Evolutionary conservation across 2,888 invertebrate genomes (phyloP), one percentile per base, ranked within the genome.

Genomic region (Sinopyrophorus schimmeli): DNA sequence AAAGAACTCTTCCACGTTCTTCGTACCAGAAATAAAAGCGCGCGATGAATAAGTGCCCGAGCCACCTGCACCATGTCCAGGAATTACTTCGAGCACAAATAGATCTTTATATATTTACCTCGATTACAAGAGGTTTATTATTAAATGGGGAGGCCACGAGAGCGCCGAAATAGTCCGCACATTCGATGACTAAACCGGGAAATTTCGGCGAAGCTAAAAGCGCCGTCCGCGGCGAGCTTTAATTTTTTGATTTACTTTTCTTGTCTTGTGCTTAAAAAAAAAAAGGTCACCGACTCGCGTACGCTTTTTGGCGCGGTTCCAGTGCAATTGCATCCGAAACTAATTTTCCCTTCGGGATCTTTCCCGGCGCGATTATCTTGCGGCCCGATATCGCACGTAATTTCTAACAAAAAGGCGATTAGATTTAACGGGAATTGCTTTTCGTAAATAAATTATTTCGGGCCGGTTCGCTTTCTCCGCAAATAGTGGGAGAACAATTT

Each of bases 251-350:
- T n/a, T n/a, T n/a, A n/a, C n/a, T n/a, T n/a, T n/a, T 27, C 27
- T 11, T 11, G 26, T 15, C 9, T 15, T n/a, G 15, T 14, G 15
- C 16, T 30, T 15, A 4, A 31, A 10, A 15, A n/a, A 10, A n/a
- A 17, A n/a, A 16, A 31, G 9, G 54, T 56, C 57, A 55, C 44
- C 49, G 55, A 55, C 57, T 52, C 34, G 20, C 21, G 41, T 24
- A 38, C 32, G 15, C 17, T 12, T 5, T 15, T 51, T 57, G 57
- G 55, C 55, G 35, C 34, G 31, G 28, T 30, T 55, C 57, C 57
- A 57, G 51, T 55, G 55, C 55, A 55, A 55, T 47, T 57, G 54
- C 54, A 55, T 23, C 40, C 34, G 34, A 47, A 34, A 16, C 21
- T 21, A 9, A 7, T 21, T 21, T 21, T 21, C n/a, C 21, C 2